Percentiles rank a stretch among this genome's conserved stretches.
Conservation (phyloP, 1,140 invertebrate species). For the Drosophila eugracilis region DNA sequence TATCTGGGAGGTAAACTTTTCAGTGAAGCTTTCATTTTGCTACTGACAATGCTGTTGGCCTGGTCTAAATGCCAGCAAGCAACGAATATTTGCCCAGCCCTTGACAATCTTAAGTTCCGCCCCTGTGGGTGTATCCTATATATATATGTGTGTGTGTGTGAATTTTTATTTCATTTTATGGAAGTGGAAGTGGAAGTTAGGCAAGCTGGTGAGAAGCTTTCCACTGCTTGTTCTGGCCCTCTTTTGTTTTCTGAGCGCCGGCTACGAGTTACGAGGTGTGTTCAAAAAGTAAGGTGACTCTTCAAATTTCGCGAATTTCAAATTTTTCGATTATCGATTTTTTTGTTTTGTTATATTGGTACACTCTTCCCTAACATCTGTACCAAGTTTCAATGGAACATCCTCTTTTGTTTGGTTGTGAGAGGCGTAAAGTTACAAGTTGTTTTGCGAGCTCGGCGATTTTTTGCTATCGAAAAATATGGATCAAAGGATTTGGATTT, state of each 20-base stretch:
- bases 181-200: neutral
- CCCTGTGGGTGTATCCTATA: slow-evolving; percentile 13
- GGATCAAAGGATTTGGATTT: no score
- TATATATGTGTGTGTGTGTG: neutral
- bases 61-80: slow-evolving; percentile 70
- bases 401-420: no score
- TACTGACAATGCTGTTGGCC: slow-evolving; percentile 53
- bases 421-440: no score
- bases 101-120: slow-evolving; percentile 38
- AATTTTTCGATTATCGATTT: no score
- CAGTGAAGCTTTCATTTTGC: slow-evolving; percentile 55
- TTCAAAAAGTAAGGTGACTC: no score
- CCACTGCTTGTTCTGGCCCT: slow-evolving; percentile 10
- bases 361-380: no score
- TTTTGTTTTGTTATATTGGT: no score
- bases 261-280: slow-evolving; percentile 52
- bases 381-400: no score
- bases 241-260: slow-evolving; percentile 51
- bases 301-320: no score
- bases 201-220: slow-evolving; percentile 32
- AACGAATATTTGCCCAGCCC: slow-evolving; percentile 76
- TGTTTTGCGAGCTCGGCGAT: no score
- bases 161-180: neutral
- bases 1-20: slow-evolving; percentile 31
- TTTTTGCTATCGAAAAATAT: no score